Evolutionary conservation across 2,113 vertebrate species (phyloP).

Genomic region (Triplophysa dalaica): DNA sequence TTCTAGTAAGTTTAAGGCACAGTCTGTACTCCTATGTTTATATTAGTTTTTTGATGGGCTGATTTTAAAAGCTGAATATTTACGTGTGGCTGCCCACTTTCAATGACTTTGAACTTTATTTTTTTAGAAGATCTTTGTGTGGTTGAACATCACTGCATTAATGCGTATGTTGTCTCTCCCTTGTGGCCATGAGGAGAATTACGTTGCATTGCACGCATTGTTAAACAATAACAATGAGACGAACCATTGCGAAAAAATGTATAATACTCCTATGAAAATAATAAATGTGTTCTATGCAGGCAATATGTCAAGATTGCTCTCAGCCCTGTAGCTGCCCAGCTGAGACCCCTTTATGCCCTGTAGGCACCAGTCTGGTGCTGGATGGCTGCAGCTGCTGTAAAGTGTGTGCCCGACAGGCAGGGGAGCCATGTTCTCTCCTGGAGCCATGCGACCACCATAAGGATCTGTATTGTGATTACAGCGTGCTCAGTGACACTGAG

Average conservation of each 20-base stretch:
- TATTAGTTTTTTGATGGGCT: neutral
- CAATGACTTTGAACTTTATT: neutral
- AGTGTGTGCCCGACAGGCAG: conserved; percentile 76
- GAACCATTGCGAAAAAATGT: neutral
- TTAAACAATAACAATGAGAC: neutral
- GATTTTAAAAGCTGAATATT: neutral
- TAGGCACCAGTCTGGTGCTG: conserved; percentile 74
- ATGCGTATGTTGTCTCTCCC: conserved; percentile 13
- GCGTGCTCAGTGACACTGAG: conserved; percentile 62
- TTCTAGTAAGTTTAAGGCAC: neutral
- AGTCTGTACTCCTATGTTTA: neutral
- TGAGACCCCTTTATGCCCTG: conserved; percentile 63
- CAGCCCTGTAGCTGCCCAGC: conserved; percentile 73
- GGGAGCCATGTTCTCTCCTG: conserved; percentile 71
- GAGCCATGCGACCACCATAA: conserved; percentile 80
- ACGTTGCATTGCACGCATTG: neutral
- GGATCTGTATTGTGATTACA: conserved; percentile 76
- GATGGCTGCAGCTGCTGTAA: conserved; percentile 82
- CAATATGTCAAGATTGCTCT: conserved; percentile 61
- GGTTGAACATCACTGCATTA: neutral
- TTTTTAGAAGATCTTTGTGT: neutral
- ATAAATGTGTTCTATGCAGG: conserved; percentile 58
- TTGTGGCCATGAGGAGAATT: conserved; percentile 32
- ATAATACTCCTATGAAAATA: no score
- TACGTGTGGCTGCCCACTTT: neutral